Conservation (phyloP, 2,888 invertebrate species). For the Phortica magna region DNA sequence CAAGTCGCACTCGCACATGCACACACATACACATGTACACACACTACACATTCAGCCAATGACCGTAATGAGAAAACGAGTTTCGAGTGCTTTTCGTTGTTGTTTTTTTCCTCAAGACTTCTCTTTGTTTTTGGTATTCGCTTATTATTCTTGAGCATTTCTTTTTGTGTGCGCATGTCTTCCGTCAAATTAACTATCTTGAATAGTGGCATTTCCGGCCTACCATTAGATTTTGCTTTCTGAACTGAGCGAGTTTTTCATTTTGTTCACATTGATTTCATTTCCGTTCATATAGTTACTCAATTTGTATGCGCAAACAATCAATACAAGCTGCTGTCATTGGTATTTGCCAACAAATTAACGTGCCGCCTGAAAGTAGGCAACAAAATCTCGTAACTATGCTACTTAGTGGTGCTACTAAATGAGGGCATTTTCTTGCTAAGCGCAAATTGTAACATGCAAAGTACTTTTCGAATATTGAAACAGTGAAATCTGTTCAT, state of each 20-base stretch:
- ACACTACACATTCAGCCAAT: not conserved
- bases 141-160: not conserved
- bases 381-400: not conserved
- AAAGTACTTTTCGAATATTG: not conserved
- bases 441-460: not conserved
- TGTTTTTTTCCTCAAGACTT: not conserved
- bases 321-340: not conserved
- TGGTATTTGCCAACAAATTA: not conserved
- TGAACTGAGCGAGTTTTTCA: not conserved
- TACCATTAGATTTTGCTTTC: not conserved
- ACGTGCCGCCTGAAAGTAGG: not conserved
- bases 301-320: not conserved
- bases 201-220: not conserved
- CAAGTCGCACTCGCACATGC: not conserved
- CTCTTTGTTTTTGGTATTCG: not conserved
- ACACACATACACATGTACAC: not conserved
- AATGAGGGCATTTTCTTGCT: not conserved
- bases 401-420: not conserved
- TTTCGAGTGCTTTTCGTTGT: constrained; percentile 23
- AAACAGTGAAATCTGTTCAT: not conserved
- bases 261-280: not conserved
- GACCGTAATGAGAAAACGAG: constrained; percentile 1
- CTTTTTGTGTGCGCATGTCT: not conserved
- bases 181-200: constrained; percentile 12
- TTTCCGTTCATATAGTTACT: not conserved